Conservation (phyloP, 2,797 vertebrate genomes). For the Sebastes variabilis region DNA sequence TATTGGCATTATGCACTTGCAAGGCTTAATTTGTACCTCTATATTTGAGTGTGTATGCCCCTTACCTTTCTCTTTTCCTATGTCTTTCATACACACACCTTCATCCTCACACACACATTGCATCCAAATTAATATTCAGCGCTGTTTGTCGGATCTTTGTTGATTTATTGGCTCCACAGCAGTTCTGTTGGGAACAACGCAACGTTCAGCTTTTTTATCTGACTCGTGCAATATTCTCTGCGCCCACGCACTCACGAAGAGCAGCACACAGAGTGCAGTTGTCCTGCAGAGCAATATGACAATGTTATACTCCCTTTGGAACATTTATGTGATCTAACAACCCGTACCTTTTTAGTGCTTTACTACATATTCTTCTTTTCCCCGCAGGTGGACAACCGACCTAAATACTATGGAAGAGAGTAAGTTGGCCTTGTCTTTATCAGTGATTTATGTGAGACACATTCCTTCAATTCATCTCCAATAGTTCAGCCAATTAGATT, state of each 20-base stretch:
- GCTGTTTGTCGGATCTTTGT: conserved; percentile 13
- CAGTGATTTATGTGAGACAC: background rate
- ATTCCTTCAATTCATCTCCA: background rate
- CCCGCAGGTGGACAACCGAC: conserved; percentile 93
- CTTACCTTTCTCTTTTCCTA: background rate
- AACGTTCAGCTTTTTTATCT: conserved; percentile 41
- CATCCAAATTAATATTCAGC: conserved; percentile 45
- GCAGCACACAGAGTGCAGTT: background rate
- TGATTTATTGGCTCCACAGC: conserved; percentile 68
- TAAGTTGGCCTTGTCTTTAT: conserved; percentile 79
- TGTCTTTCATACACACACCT: background rate
- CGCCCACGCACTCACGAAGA: conserved; percentile 17
- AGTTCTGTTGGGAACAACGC: conserved; percentile 48
- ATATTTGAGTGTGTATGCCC: background rate
- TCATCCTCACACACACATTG: background rate
- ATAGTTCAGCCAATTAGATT: background rate
- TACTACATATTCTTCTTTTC: conserved; percentile 29
- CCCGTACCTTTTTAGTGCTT: background rate
- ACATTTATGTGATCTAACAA: background rate
- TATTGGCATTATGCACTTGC: background rate
- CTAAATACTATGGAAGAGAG: conserved; percentile 99
- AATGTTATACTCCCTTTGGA: background rate
- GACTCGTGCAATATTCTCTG: conserved; percentile 54
- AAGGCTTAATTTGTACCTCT: background rate
- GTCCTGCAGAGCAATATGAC: background rate